Conservation (phyloP, 2,113 vertebrate species). For the Corvus moneduloides region DNA sequence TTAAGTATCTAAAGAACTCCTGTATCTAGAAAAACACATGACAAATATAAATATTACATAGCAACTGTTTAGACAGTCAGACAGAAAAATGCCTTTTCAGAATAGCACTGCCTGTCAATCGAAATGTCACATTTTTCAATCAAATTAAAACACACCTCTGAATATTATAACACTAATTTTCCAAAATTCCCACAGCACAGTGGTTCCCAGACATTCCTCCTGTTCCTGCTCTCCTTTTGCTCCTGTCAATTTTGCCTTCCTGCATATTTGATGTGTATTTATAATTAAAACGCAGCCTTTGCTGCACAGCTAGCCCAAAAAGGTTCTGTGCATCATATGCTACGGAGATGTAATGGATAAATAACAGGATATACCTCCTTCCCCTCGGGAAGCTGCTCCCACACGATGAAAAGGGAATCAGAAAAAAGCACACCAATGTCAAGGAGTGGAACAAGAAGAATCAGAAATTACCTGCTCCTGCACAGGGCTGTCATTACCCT, state of each 20-base stretch:
- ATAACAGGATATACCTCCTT: neutral
- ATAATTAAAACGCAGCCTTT: conserved; percentile 36
- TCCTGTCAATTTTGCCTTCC: neutral
- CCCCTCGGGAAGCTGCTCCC: neutral
- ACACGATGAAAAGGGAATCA: neutral
- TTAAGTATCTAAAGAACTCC: neutral
- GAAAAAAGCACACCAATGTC: neutral
- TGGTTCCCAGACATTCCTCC: neutral
- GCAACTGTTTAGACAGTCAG: neutral
- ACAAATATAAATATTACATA: neutral
- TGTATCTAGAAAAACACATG: neutral
- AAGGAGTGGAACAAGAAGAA: neutral
- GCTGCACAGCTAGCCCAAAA: neutral
- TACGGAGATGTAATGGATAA: neutral
- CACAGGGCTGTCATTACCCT: neutral
- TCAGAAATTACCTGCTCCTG: neutral
- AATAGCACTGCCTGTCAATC: neutral
- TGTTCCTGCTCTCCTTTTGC: neutral
- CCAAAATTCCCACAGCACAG: neutral
- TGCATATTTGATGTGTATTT: conserved; percentile 4
- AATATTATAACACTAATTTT: neutral
- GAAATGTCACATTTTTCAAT: neutral
- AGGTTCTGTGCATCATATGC: neutral
- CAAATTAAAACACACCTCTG: neutral
- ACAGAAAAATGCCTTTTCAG: neutral